Evolutionary conservation across 1,140 invertebrate species (phyloP), one percentile per base, ranked within the genome.

Genomic region (Aricia agestis): DNA sequence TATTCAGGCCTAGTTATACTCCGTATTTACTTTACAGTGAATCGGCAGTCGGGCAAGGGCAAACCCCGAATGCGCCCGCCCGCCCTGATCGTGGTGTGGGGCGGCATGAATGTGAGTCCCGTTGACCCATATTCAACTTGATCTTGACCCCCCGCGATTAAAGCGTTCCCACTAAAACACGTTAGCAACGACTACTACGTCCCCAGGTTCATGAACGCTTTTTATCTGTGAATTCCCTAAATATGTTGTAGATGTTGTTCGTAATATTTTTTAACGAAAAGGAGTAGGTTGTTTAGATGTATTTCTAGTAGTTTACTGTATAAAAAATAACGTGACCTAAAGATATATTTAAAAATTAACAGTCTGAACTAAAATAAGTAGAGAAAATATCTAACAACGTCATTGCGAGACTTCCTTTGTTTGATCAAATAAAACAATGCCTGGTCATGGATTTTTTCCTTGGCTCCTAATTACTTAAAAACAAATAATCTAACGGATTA

Each of bases 41-140:
- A 63, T 19, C 59, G 17, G 11, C 59, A 63, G 66, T 58, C 32
- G 10, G 31, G 63, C 77, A 76, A 74, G 68, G 72, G 70, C 69
- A 75, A 71, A 42, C 67, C 63, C 66, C 19, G 70, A 69, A 75
- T 68, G 32, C 67, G 57, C 66, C 19, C 72, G 10, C 59, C 58
- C 58, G 58, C n/a, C 36, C 18, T 59, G n/a, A 18, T 5, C 9
- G 66, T 42, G 65, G 69, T 65, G 69, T 52, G 65, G 73, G 52
- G 75, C 74, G 78, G 73, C 68, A 70, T 72, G 74, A 80, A 76
- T 81, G 74, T 78, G 73, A 81, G 78, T 82, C 78, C 82, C 74
- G 78, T 74, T 83, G 85, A 86, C 85, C 86, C 69, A 87, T 82
- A 84, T 88, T 69, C 75, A 45, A 67, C 59, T 73, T 84, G 85